A percentile compares a stretch with the other conserved stretches of the same genome.
These are phyloP conservation scores for Struthio camelus DNA, from an alignment of 2,113 vertebrate genomes.

Conservation along the genomic window DNA sequence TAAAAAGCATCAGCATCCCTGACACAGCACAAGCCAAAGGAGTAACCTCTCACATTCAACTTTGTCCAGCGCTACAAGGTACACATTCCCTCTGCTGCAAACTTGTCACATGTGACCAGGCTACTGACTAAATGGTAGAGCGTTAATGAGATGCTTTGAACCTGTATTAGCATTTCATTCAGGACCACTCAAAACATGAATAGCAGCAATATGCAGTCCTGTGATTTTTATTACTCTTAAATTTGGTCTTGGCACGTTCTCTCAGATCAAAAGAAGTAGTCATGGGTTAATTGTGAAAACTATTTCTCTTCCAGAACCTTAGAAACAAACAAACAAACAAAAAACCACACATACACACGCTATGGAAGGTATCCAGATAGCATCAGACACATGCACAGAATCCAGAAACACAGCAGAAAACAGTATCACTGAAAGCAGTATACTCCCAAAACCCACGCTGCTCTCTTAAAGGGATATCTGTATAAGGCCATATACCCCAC, in stretches of 20 bases:
- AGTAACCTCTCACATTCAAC: background rate
- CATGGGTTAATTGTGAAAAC: background rate
- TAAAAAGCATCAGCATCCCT: background rate
- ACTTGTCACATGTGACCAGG: background rate
- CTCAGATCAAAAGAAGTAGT: background rate
- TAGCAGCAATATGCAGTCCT: background rate
- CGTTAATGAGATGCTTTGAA: background rate
- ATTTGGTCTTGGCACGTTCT: background rate
- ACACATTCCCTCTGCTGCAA: background rate
- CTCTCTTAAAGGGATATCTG: background rate
- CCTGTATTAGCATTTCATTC: background rate
- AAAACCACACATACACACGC: too few relatives aligned
- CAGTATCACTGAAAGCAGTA: background rate
- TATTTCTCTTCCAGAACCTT: background rate
- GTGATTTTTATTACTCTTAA: background rate
- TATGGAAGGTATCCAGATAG: background rate
- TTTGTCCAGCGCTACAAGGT: background rate
- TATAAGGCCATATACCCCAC: background rate
- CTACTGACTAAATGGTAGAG: background rate
- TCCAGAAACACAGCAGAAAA: background rate
- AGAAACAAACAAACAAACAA: too few relatives aligned
- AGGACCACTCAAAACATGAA: background rate
- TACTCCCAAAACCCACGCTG: background rate
- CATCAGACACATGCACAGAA: background rate
- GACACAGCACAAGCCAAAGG: background rate